A percentile compares a stretch with the other conserved stretches of the same genome.
These are phyloP conservation scores for Steinernema hermaphroditum DNA, from an alignment of 2,888 invertebrate species.

Conservation along the genomic window DNA sequence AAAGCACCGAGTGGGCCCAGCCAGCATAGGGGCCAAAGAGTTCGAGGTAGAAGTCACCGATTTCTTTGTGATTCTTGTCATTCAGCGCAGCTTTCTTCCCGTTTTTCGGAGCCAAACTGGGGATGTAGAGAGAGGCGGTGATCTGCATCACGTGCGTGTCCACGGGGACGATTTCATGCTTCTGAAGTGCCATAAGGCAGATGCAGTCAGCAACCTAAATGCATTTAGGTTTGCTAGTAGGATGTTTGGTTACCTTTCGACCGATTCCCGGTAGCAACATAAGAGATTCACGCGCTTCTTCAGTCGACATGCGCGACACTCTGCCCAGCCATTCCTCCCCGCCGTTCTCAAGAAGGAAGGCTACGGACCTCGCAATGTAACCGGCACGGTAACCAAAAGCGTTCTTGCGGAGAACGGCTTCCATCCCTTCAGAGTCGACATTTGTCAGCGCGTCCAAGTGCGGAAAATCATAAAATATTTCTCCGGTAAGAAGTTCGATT, in stretches of 20 bases:
- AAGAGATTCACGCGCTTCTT: conserved; percentile 35
- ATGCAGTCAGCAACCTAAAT: conserved; percentile 91
- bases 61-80: conserved; percentile 77
- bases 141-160: conserved; percentile 95
- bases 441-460: conserved; percentile 74
- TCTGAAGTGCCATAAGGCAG: conserved; percentile 90
- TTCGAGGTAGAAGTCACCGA: conserved; percentile 71
- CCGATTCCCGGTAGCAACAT: conserved; percentile 87
- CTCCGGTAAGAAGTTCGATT: conserved; percentile 36
- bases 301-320: conserved; percentile 70
- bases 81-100: conserved; percentile 71
- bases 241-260: conserved; percentile 85
- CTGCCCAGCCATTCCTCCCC: conserved; percentile 75
- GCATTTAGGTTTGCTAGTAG: too few relatives aligned
- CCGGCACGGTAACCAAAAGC: conserved; percentile 78
- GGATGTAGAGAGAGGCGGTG: conserved; percentile 69
- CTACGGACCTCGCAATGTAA: conserved; percentile 79
- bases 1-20: conserved; percentile 61
- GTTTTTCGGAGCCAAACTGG: conserved; percentile 37
- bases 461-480: conserved; percentile 80
- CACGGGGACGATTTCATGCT: conserved; percentile 85
- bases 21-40: conserved; percentile 59
- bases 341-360: conserved; percentile 72
- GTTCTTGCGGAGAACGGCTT: conserved; percentile 74
- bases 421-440: conserved; percentile 69